phyloP scores from a whole-genome alignment of 2,888 invertebrate genomes.

The Drosophila subquinaria region DNA sequence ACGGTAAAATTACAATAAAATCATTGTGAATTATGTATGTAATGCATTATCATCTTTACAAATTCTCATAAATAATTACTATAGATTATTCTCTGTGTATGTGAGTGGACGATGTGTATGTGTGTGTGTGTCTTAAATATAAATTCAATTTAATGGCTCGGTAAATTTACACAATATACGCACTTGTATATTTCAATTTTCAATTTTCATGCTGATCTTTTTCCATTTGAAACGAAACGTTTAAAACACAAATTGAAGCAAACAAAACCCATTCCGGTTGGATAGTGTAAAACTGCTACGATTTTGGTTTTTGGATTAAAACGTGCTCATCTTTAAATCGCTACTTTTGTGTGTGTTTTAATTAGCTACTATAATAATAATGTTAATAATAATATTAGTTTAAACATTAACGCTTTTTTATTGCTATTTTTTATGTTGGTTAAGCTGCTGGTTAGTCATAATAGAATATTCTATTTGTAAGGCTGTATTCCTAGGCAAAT shows the following conservation, averaged over 20 bases:
- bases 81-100: slow-evolving; percentile 56
- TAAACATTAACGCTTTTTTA: slow-evolving; percentile 71
- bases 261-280: slow-evolving; percentile 37
- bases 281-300: slow-evolving; percentile 39
- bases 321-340: slow-evolving; percentile 48
- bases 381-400: slow-evolving; percentile 56
- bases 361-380: slow-evolving; percentile 69
- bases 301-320: slow-evolving; percentile 33
- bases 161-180: slow-evolving; percentile 82
- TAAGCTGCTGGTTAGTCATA: slow-evolving; percentile 73
- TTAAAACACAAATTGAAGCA: slow-evolving; percentile 57
- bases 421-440: slow-evolving; percentile 69
- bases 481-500: slow-evolving; percentile 53
- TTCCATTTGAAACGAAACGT: slow-evolving; percentile 57
- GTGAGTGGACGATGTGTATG: slow-evolving; percentile 64
- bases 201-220: slow-evolving; percentile 36
- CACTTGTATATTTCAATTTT: slow-evolving; percentile 63
- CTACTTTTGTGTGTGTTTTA: slow-evolving; percentile 59
- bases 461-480: slow-evolving; percentile 61
- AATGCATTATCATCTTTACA: slow-evolving; percentile 26
- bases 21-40: slow-evolving; percentile 67
- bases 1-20: slow-evolving; percentile 86
- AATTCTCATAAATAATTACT: slow-evolving; percentile 61
- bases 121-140: slow-evolving; percentile 70
- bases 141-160: slow-evolving; percentile 86